Conservation (phyloP, 2,797 vertebrate genomes). For the Anabacerthia variegaticeps region DNA sequence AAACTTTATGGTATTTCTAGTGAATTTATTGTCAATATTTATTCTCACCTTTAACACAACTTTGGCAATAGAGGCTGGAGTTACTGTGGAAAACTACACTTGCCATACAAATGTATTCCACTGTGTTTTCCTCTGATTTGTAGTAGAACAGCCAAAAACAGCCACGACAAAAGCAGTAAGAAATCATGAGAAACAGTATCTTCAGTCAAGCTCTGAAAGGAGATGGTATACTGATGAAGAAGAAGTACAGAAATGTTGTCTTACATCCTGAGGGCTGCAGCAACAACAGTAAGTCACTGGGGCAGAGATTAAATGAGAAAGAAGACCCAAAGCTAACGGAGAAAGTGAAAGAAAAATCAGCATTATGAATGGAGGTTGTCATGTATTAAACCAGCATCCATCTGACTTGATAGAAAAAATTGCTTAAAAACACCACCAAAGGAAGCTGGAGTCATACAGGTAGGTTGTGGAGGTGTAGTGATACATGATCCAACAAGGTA, state of each 20-base stretch:
- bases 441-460: background rate
- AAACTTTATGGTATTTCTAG: background rate
- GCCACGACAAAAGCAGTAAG: background rate
- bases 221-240: background rate
- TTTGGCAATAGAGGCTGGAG: background rate
- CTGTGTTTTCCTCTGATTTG: background rate
- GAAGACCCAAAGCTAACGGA: background rate
- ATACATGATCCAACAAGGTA: background rate
- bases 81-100: background rate
- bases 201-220: conserved; percentile 14
- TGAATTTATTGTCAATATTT: background rate
- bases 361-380: background rate
- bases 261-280: background rate
- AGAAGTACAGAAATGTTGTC: conserved; percentile 17
- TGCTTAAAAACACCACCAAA: background rate
- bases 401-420: background rate
- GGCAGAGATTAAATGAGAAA: background rate
- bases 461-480: background rate
- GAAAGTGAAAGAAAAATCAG: conserved; percentile 9
- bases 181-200: conserved; percentile 23
- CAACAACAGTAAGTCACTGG: conserved; percentile 8
- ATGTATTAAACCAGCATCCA: background rate
- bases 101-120: background rate
- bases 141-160: background rate
- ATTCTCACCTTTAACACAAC: background rate